phyloP scores from a whole-genome alignment of 2,888 invertebrate species.

The Tipula vernalis region DNA sequence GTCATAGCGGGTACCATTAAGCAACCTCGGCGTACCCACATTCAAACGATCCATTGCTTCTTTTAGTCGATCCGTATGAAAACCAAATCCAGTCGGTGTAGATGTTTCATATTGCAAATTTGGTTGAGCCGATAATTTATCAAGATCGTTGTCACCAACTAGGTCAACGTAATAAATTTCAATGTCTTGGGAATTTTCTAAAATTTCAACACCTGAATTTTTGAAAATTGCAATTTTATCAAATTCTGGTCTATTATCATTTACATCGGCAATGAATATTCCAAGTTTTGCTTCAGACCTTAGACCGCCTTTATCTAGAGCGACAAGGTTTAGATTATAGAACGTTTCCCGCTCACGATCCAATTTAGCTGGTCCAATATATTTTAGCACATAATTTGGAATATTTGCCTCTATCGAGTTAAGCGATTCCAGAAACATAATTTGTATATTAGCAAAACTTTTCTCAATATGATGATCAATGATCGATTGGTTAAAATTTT shows the following conservation, averaged over 20 bases:
- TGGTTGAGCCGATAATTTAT: background rate
- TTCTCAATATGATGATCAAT: constrained; percentile 27
- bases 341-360: constrained; percentile 60
- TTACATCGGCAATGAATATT: constrained; percentile 62
- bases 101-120: constrained; percentile 19
- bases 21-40: constrained; percentile 26
- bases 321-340: constrained; percentile 58
- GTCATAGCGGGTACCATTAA: background rate
- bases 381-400: constrained; percentile 29
- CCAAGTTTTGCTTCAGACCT: constrained; percentile 59
- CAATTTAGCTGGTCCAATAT: constrained; percentile 36
- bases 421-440: constrained; percentile 28
- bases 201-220: constrained; percentile 51
- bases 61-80: background rate
- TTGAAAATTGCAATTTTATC: constrained; percentile 56
- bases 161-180: constrained; percentile 35
- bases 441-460: constrained; percentile 31
- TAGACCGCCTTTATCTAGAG: constrained; percentile 63
- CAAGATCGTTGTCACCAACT: constrained; percentile 14
- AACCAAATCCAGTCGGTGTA: background rate
- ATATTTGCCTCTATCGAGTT: constrained; percentile 23
- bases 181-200: constrained; percentile 46
- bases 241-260: constrained; percentile 66
- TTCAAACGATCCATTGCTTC: background rate
- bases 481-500: constrained; percentile 17